These are phyloP conservation scores for Bubo scandiacus DNA, from an alignment of 2,113 vertebrate genomes.

Conservation along the genomic window DNA sequence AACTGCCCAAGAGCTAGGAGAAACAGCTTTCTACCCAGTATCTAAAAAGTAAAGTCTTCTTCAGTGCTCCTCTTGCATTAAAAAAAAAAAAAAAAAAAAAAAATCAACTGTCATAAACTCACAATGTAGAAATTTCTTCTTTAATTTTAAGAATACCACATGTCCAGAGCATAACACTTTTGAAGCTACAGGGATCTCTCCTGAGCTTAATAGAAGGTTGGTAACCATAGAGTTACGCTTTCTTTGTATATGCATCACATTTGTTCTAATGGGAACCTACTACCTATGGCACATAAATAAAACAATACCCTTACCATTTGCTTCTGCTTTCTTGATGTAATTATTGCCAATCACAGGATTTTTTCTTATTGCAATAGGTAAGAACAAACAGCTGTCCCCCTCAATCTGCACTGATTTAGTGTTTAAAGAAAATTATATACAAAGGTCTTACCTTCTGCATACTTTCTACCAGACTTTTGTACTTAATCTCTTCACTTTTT, in stretches of 20 bases:
- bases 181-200: neutral
- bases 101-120: neutral
- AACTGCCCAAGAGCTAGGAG: neutral
- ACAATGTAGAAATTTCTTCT: neutral
- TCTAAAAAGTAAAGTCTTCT: neutral
- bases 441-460: slow-evolving; percentile 83
- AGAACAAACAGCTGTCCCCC: neutral
- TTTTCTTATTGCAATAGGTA: neutral
- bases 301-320: neutral
- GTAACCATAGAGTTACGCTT: neutral
- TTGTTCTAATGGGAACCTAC: neutral
- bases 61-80: neutral
- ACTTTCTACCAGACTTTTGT: slow-evolving; percentile 81
- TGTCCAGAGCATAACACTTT: neutral
- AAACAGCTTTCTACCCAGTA: neutral
- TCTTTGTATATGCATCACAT: neutral
- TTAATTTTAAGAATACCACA: neutral
- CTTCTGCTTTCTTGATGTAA: neutral
- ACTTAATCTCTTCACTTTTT: slow-evolving; percentile 83
- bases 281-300: neutral
- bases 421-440: neutral
- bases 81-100: neutral
- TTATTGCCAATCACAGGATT: neutral
- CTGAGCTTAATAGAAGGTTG: neutral
- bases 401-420: neutral